These are phyloP conservation scores for Pipra filicauda DNA, from an alignment of 2,113 vertebrate species.

Conservation along the genomic window DNA sequence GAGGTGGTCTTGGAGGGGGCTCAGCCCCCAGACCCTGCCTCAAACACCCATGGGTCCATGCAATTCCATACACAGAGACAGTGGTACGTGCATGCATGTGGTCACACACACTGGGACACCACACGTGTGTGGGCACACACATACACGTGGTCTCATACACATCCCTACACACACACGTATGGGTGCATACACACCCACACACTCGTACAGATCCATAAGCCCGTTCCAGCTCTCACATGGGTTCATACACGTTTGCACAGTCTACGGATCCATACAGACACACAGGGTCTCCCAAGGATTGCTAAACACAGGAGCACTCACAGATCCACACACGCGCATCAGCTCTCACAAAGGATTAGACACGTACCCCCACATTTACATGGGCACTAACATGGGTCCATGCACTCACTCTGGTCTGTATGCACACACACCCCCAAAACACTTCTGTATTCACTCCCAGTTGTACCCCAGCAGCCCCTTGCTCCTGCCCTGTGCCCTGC, in stretches of 20 bases:
- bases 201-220: not conserved
- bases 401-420: not conserved
- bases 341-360: not conserved
- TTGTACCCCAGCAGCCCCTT: not conserved
- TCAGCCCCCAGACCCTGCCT: not conserved
- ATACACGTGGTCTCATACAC: fast-evolving
- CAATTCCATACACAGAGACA: fast-evolving
- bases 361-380: fast-evolving
- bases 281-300: not conserved
- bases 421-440: not conserved
- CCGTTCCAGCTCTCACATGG: not conserved
- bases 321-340: not conserved
- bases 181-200: fast-evolving
- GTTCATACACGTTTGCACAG: fast-evolving
- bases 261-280: not conserved
- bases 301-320: not conserved
- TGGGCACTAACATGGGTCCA: fast-evolving
- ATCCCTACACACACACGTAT: too few species aligned
- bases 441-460: not conserved
- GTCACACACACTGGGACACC: not conserved
- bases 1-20: fast-evolving
- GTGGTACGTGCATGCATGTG: fast-evolving
- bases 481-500: not conserved
- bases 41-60: not conserved
- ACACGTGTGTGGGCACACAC: fast-evolving